Evolutionary conservation across 2,797 vertebrate species (phyloP).

Genomic region (Phylloscopus collybita): DNA sequence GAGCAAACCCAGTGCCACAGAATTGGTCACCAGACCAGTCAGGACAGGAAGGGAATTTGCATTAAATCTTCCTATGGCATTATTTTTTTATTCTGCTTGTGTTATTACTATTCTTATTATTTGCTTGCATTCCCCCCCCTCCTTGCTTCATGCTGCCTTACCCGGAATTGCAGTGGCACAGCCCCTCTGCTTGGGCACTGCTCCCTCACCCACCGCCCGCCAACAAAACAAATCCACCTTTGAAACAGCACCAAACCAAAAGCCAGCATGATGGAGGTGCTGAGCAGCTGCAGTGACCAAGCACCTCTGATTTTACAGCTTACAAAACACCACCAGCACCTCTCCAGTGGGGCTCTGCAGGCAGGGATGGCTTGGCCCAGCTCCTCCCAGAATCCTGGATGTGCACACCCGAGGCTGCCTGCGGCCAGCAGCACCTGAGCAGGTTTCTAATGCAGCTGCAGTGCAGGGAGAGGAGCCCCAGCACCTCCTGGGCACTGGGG

Average conservation of each 20-base stretch:
- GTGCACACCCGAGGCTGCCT: not conserved
- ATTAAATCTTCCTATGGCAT: not conserved
- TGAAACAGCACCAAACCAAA: not conserved
- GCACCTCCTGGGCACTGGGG: accelerated
- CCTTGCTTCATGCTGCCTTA: not conserved
- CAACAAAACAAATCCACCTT: not conserved
- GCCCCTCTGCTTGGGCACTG: not conserved
- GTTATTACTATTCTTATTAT: not conserved
- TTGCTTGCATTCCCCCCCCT: not conserved
- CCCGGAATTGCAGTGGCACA: not conserved
- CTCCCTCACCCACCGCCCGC: not conserved
- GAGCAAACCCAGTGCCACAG: accelerated
- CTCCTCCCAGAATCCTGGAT: not conserved
- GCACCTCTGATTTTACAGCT: not conserved
- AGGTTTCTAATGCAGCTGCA: not conserved
- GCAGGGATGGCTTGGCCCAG: not conserved
- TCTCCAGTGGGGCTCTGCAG: not conserved
- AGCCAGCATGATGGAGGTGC: not conserved
- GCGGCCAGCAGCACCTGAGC: not conserved
- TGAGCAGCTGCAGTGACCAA: not conserved
- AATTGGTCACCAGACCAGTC: not conserved
- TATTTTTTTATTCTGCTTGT: not conserved
- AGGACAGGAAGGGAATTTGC: not conserved
- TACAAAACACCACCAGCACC: not conserved
- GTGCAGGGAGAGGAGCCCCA: not conserved